Percentiles rank a stretch among this genome's conserved stretches.
Conservation (phyloP, 2,888 invertebrate genomes). For the Drosophila phalerata region DNA sequence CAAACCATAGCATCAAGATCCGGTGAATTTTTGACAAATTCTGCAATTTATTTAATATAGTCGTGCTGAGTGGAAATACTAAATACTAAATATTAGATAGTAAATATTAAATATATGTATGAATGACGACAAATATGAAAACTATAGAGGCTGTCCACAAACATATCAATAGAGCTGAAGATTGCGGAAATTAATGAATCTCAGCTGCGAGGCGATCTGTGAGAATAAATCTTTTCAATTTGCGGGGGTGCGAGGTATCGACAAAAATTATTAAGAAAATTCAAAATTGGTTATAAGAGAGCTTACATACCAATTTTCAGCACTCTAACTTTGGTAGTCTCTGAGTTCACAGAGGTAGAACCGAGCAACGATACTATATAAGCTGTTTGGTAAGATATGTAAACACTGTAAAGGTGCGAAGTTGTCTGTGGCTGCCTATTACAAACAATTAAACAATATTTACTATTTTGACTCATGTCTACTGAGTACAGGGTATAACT, state of each 20-base stretch:
- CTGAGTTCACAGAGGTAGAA: constrained; percentile 14
- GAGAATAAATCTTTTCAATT: not conserved
- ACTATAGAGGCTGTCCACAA: constrained; percentile 41
- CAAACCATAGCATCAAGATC: constrained; percentile 8
- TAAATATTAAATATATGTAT: constrained; percentile 11
- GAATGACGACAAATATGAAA: constrained; percentile 28
- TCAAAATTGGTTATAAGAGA: not conserved
- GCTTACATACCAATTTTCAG: constrained; percentile 1
- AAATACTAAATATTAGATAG: constrained; percentile 12
- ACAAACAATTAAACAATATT: constrained; percentile 6
- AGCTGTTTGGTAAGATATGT: not conserved
- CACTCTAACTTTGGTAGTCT: not conserved
- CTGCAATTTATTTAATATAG: constrained; percentile 56
- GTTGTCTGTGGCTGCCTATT: not conserved
- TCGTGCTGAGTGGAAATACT: constrained; percentile 22
- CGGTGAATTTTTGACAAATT: constrained; percentile 64
- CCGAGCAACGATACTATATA: not conserved
- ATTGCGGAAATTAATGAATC: not conserved
- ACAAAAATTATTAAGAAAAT: too few relatives aligned
- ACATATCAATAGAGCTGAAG: not conserved
- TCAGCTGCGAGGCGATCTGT: not conserved
- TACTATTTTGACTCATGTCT: not conserved
- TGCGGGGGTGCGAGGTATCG: not conserved
- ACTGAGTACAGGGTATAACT: not conserved
- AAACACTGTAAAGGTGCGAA: constrained; percentile 3